Conservation (phyloP, 2,888 invertebrate genomes). For the Caenorhabditis auriculariae region DNA sequence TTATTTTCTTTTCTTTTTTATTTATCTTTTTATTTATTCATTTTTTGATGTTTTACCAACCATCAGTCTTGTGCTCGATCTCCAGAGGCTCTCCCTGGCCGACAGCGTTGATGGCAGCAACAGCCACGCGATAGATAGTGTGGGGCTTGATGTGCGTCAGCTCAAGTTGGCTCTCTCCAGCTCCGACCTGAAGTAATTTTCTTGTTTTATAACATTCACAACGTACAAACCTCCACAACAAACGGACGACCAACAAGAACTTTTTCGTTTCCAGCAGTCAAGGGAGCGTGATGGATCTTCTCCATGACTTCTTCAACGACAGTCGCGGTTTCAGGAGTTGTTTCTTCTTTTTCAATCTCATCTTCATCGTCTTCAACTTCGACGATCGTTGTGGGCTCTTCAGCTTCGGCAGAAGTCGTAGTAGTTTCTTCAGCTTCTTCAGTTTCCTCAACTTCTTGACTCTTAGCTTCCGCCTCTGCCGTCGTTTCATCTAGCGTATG, state of each 20-base stretch:
- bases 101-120: slow-evolving; percentile 82
- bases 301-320: no score
- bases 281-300: no score
- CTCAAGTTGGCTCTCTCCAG: slow-evolving; percentile 25
- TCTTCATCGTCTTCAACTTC: slow-evolving; percentile 4
- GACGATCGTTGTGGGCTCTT: neutral
- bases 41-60: slow-evolving; percentile 13
- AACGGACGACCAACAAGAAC: no score
- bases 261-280: no score
- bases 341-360: neutral
- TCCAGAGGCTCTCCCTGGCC: slow-evolving; percentile 80
- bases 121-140: slow-evolving; percentile 80
- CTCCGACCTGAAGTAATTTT: no score
- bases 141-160: slow-evolving; percentile 73
- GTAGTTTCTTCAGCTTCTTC: slow-evolving; percentile 12
- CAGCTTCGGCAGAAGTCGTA: neutral
- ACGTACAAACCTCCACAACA: no score
- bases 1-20: neutral
- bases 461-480: neutral
- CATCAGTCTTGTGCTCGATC: slow-evolving; percentile 70
- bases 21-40: neutral
- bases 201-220: no score
- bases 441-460: neutral
- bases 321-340: no score
- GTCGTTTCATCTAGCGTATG: no score